Base-by-base conservation (phyloP, 2,888 invertebrate species). In the Thera obeliscata region DNA sequence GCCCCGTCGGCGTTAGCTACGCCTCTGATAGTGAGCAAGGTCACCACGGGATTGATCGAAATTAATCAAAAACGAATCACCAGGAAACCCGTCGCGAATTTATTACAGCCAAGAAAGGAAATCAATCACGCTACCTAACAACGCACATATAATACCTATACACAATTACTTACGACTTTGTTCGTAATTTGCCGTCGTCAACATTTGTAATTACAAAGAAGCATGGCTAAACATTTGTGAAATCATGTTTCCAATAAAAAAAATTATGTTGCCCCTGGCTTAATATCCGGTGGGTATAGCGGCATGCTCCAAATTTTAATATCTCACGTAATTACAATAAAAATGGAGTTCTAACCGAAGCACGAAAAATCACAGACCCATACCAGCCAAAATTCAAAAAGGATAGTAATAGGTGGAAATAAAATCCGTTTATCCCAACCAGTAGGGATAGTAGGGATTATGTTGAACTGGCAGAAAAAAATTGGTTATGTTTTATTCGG, bases 31-130 rank as follows among this genome's bases (percentile, higher is more conserved):
- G 60, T 67, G 55, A 61, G 55, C 75, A 76, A 76, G 72, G 72
- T 65, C 70, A 58, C 60, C 65, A 64, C 57, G 68, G 71, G 77
- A 78, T 80, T 81, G 78, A 82, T 82, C 73, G 77, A 83, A 87
- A 84, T 86, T 87, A 87, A 89, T 88, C 87, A 86, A 85, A 84
- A 78, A 59, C 74, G 78, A 80, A 84, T 83, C 77, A 78, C 78
- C 7, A 33, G 38, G 87, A 87, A 87, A 81, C 87, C 84, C 70
- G 69, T 69, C 68, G 56, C 58, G 69, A 71, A 78, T 74, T 78
- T 81, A 81, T 81, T 80, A 80, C 73, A 69, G 62, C 61, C 71
- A 72, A 71, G 76, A 74, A 77, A 76, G 70, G 74, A 75, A 84
- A 85, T 81, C 86, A 84, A 87, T 87, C 86, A 82, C 71, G 74